Conservation (phyloP, 2,888 invertebrate genomes). For the Mesoligia furuncula region DNA sequence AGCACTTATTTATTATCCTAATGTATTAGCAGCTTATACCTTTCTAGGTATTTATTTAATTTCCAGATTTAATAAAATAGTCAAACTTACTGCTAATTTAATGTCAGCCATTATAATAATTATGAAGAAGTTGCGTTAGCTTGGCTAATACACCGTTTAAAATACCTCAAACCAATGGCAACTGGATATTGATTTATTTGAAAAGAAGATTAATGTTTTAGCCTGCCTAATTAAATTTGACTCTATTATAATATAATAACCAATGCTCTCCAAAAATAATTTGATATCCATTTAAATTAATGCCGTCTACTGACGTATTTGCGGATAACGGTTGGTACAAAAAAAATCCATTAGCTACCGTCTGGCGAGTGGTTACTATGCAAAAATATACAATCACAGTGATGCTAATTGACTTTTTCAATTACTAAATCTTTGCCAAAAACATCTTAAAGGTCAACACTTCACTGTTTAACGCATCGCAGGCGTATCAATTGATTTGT, state of each 20-base stretch:
- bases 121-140: background rate
- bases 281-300: constrained; percentile 2
- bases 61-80: constrained; percentile 12
- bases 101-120: constrained; percentile 14
- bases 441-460: constrained; percentile 37
- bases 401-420: constrained; percentile 24
- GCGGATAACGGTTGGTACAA: constrained; percentile 7
- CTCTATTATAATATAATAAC: background rate
- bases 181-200: constrained; percentile 21
- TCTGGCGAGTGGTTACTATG: constrained; percentile 8
- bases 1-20: constrained; percentile 14
- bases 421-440: constrained; percentile 28
- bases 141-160: background rate
- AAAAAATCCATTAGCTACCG: background rate
- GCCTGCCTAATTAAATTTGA: constrained; percentile 17
- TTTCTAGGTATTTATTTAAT: constrained; percentile 7
- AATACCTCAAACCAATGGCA: constrained; percentile 3
- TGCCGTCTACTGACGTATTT: background rate
- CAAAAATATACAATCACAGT: constrained; percentile 14
- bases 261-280: background rate
- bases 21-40: background rate
- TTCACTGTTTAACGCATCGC: constrained; percentile 27
- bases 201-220: constrained; percentile 16
- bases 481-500: constrained; percentile 57
- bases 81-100: constrained; percentile 9